phyloP scores from a whole-genome alignment of 2,888 invertebrate species.

The Holacanthella duospinosa region DNA sequence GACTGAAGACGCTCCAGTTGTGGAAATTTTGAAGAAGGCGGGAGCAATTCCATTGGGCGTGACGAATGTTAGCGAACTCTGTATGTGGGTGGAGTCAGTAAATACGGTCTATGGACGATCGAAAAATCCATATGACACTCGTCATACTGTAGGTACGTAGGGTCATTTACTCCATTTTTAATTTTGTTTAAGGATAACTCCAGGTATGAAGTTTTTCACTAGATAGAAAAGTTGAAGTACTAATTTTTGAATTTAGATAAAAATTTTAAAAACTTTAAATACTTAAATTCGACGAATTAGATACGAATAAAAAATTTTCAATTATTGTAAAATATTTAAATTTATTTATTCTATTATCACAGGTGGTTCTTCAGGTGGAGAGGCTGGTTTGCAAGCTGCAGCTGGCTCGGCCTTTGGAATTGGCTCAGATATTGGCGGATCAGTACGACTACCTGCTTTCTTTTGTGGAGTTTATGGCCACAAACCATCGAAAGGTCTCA shows the following conservation, averaged over 20 bases:
- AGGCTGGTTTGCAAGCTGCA: slow-evolving; percentile 64
- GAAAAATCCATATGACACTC: slow-evolving; percentile 69
- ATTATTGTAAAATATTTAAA: background rate
- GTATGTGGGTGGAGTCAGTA: slow-evolving; percentile 74
- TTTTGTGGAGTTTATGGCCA: slow-evolving; percentile 82
- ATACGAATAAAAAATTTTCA: background rate
- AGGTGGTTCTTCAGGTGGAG: slow-evolving; percentile 79
- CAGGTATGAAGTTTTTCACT: too few relatives aligned
- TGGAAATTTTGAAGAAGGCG: slow-evolving; percentile 52
- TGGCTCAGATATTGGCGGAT: slow-evolving; percentile 94
- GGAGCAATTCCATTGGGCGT: slow-evolving; percentile 72
- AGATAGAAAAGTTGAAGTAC: too few relatives aligned
- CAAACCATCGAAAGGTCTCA: slow-evolving; percentile 65
- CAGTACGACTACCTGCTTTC: slow-evolving; percentile 81
- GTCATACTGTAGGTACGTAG: slow-evolving; percentile 48
- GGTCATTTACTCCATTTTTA: too few relatives aligned
- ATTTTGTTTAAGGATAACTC: too few relatives aligned
- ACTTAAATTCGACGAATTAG: too few relatives aligned
- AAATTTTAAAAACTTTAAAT: too few relatives aligned
- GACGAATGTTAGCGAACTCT: slow-evolving; percentile 78
- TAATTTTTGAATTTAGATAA: too few relatives aligned
- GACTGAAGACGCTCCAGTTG: slow-evolving; percentile 55
- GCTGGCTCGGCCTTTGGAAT: slow-evolving; percentile 74
- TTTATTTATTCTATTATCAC: too few relatives aligned
- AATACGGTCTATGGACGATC: slow-evolving; percentile 69